phyloP scores from a whole-genome alignment of 2,797 vertebrate genomes.

The Alauda arvensis region DNA sequence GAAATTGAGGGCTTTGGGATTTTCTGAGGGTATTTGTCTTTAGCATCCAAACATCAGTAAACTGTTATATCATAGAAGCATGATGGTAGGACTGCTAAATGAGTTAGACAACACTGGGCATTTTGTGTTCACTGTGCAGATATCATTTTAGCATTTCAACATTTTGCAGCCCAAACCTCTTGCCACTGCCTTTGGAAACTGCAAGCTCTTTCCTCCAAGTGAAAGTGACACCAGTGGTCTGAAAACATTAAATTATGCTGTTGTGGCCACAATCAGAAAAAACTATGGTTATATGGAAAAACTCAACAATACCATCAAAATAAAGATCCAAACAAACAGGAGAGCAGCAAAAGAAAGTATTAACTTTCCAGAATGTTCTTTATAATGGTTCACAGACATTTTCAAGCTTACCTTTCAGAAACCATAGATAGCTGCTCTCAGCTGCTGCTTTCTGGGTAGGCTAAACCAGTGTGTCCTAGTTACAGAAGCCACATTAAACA shows the following conservation, averaged over 20 bases:
- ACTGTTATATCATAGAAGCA: not conserved
- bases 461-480: not conserved
- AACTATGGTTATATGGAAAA: not conserved
- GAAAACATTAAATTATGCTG: not conserved
- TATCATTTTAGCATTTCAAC: not conserved
- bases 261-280: not conserved
- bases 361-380: not conserved
- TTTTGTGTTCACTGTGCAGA: not conserved
- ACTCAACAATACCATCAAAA: not conserved
- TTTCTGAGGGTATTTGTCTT: fast-evolving
- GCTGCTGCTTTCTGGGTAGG: not conserved
- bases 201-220: not conserved
- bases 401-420: not conserved
- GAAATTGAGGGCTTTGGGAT: not conserved
- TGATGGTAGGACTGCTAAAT: not conserved
- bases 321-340: not conserved
- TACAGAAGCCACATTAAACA: not conserved
- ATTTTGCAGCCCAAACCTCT: not conserved
- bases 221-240: not conserved
- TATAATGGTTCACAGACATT: fast-evolving
- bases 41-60: not conserved
- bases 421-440: not conserved
- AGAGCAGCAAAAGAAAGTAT: not conserved
- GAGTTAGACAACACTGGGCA: not conserved
- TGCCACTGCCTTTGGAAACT: not conserved